Evolutionary conservation across 2,113 vertebrate genomes (phyloP), one percentile per base, ranked within the genome.

Genomic region (Anas platyrhynchos): DNA sequence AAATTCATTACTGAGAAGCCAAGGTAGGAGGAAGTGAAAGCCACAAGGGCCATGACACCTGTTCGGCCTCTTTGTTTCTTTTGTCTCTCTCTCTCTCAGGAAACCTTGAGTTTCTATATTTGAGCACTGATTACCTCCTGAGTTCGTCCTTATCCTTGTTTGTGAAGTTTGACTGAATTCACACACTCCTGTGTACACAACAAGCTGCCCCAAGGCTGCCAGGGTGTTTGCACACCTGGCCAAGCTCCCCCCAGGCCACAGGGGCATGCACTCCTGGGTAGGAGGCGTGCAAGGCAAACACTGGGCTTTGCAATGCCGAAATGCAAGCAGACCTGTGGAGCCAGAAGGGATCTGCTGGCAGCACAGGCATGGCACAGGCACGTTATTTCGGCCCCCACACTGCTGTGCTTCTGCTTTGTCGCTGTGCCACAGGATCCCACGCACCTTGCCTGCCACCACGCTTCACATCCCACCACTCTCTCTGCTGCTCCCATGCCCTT

Each of bases 61-160:
- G 96, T 48, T 95, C 67, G 83, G 80, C 50, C 71, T 87, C 0
- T 0, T 54, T 66, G 22, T 91, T 93, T 41, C 1, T 0, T 61
- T 89, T 90, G 56, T 79, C 38, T 81, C 81, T 31, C 81, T 31
- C 81, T 31, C 63, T 63, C 77, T 93, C 88, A 38, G 75, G 41
- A 92, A 88, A 94, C 96, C 95, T 96, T 97, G 94, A 89, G 78
- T 34, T 95, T 83, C 91, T 97, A 87, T 95, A 93, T 97, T 91
- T 96, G 81, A 91, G 59, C 63, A 31, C 29, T 52, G 88, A 96
- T 96, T 96, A 89, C 3, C 1, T 46, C 66, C 63, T 25, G 50
- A 63, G 44, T 79, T 75, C 46, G 25, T 14, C 89, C 83, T 93
- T 97, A 97, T 97, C 94, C 58, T 85, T 96, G 91, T 96, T 97